A percentile compares a stretch with the other conserved stretches of the same genome.
These are phyloP conservation scores for Brachionus angularis DNA, from an alignment of 1,140 invertebrate genomes.

Conservation along the genomic window DNA sequence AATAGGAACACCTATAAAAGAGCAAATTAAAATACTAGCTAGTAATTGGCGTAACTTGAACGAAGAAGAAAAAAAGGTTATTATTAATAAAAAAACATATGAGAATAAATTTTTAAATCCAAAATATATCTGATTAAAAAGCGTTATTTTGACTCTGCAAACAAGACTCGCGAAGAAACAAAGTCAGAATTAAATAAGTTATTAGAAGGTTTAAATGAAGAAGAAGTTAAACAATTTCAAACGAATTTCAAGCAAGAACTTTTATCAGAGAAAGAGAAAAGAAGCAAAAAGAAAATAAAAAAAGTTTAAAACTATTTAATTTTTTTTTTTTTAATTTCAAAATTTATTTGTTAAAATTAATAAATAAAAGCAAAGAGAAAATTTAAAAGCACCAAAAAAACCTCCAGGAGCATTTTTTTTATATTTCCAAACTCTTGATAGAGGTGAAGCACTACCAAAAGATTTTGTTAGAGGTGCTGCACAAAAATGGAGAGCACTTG, in stretches of 20 bases:
- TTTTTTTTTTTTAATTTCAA: background rate
- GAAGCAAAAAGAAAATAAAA: constrained; percentile 5
- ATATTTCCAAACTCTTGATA: constrained; percentile 4
- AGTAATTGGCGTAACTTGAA: background rate
- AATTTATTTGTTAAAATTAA: background rate
- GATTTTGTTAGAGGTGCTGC: constrained; percentile 5
- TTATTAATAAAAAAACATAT: too few relatives aligned
- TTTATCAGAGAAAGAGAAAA: background rate
- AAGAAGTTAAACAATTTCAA: constrained; percentile 10
- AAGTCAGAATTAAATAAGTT: background rate
- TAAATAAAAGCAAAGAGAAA: background rate
- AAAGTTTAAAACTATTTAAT: constrained; percentile 2
- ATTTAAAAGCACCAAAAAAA: constrained; percentile 1
- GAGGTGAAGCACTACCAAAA: background rate
- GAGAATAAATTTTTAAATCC: too few relatives aligned
- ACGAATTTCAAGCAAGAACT: background rate
- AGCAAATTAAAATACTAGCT: background rate
- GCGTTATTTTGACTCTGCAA: background rate
- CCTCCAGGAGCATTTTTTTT: constrained; percentile 17
- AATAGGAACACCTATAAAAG: background rate
- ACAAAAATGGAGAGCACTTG: constrained; percentile 8
- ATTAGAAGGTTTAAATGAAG: background rate
- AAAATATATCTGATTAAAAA: background rate
- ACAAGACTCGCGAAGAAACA: background rate
- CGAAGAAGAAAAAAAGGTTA: background rate